Evolutionary conservation across 2,113 vertebrate species (phyloP), one percentile per base, ranked within the genome.

Genomic region (Okapia johnstoni): DNA sequence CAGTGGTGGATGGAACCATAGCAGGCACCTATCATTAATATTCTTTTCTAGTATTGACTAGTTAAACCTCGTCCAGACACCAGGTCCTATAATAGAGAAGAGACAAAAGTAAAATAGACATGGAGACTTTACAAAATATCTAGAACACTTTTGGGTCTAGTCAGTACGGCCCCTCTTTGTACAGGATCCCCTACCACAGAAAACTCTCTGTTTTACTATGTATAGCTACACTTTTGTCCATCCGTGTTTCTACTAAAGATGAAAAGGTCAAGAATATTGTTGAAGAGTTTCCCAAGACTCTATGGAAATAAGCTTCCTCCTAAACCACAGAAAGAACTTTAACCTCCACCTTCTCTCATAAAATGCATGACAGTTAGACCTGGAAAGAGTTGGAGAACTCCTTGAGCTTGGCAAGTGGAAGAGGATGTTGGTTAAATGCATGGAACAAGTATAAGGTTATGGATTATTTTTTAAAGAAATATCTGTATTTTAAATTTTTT

Each of bases 91-190:
- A 46, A 40, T 25, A 76, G 6, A 36, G 30, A 80, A 48, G 15
- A 61, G 1, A 17, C n/a, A 21, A 85, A 63, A 73, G 7, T 36
- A 76, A 81, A 81, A 36, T 36, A 19, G 50, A 63, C 16, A 25
- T 1, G 7, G 28, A 90, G 7, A 33, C 10, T 58, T 86, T 57
- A 28, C 73, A 58, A 92, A 83, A 26, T 6, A 58, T n/a, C 52
- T 50, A 10, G 46, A n/a, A 52, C 23, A 63, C 7, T 33, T 4
- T 16, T 80, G 16, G 9, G 2, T 26, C 28, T 30, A 26, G 6
- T 52, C 4, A 25, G 7, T 54, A 6, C 0, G 28, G 28, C 3
- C 85, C 11, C 3, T 5, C 11, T 57, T 16, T n/a, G 23, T n/a
- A 40, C 7, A 2, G 5, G 30, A 1, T 81, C 6, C 50, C 4